Base-by-base conservation (phyloP, 2,113 vertebrate genomes). In the Alectura lathami region DNA sequence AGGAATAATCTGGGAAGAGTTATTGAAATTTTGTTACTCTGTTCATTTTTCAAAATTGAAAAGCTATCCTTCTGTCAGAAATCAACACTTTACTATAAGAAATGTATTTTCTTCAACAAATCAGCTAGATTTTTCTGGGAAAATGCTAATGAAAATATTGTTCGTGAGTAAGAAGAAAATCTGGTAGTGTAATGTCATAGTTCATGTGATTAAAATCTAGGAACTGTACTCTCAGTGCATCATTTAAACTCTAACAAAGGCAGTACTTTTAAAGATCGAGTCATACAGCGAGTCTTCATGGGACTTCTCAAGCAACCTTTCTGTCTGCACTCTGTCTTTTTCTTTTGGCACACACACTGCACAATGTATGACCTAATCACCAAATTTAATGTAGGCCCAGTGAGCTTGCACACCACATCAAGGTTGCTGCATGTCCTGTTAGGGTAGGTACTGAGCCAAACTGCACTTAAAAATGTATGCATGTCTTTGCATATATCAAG, bases 1-100 rank as follows among this genome's bases (percentile, higher is more conserved):
- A 67, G 56, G 34, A 63, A 54, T 75, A 88, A 80, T 70, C 23
- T 70, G 38, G 20, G 54, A 22, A 83, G 93, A 83, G 16, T 38
- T 47, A 29, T 51, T 89, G 51, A 78, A 82, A 78, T 81, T 63
- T 81, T 83, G 47, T 81, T 88, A 22, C 15, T 68, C 17, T 85
- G 22, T 26, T 78, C 57, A 5, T 62, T 24, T 79, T 63, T 21
- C 30, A 74, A 72, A 83, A 17, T 27, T 83, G 34, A 77, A 75
- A 83, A 93, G 18, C 4, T 47, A 5, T 40, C 32, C 45, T 75
- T 91, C 48, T 67, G 24, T 26, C 5, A 80, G 42, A 85, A 86
- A 86, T 48, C 40, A 83, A 83, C 34, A 17, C 16, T 88, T 92
- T 83, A 9, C 50, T 23, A 62, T 51, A 79, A 92, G 85, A 72